phyloP scores from a whole-genome alignment of 2,797 vertebrate genomes.

The Pygocentrus nattereri region DNA sequence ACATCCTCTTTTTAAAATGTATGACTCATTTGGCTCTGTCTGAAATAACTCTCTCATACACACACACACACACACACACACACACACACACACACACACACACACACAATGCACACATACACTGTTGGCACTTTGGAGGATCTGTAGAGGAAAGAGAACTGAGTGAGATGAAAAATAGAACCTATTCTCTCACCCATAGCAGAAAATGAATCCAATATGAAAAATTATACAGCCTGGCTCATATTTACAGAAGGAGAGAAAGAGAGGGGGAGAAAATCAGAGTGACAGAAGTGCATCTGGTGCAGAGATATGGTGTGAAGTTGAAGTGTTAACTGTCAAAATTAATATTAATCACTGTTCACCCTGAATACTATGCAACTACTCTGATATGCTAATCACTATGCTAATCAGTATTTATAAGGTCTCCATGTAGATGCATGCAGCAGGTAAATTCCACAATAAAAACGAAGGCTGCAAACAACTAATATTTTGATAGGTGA shows the following conservation, averaged over 20 bases:
- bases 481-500: too few species aligned
- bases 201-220: background rate
- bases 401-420: background rate
- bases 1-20: slow-evolving; percentile 39
- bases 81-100: background rate
- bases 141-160: slow-evolving; percentile 12
- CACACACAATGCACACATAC: background rate
- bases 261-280: background rate
- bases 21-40: slow-evolving; percentile 53
- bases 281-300: slow-evolving; percentile 5
- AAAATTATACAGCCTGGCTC: background rate
- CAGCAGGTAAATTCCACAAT: background rate
- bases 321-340: background rate
- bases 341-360: slow-evolving; percentile 23
- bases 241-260: background rate
- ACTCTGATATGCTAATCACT: slow-evolving; percentile 15
- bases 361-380: slow-evolving; percentile 5
- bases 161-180: slow-evolving; percentile 7
- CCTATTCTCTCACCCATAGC: slow-evolving; percentile 22
- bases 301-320: background rate
- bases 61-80: background rate
- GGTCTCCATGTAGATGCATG: background rate
- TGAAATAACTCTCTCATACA: slow-evolving; percentile 32
- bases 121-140: background rate
- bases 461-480: too few species aligned